Conservation (phyloP, 2,797 vertebrate species). For the Dendrocincla fuliginosa region DNA sequence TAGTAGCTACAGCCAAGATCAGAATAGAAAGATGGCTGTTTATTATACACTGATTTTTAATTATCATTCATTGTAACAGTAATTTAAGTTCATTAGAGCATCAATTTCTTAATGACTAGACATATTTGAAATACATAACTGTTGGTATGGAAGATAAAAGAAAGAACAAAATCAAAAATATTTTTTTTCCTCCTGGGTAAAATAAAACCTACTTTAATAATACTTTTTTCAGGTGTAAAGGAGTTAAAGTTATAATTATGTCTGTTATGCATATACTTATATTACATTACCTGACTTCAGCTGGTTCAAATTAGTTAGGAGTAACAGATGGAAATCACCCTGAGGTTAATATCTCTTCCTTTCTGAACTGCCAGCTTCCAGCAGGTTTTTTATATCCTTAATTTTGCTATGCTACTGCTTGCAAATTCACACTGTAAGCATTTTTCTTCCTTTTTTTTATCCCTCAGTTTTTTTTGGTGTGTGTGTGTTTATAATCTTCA, state of each 20-base stretch:
- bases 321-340: conserved; percentile 38
- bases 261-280: background rate
- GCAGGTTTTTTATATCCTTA: conserved; percentile 2
- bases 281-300: background rate
- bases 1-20: background rate
- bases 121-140: background rate
- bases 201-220: background rate
- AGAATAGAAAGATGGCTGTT: background rate
- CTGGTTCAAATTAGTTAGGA: background rate
- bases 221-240: background rate
- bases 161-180: background rate
- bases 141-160: background rate
- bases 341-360: conserved; percentile 32
- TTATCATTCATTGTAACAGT: background rate
- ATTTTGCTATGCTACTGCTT: background rate
- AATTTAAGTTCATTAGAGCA: background rate
- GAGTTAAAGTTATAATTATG: background rate
- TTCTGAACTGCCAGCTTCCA: conserved; percentile 12
- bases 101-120: background rate
- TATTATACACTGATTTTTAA: background rate
- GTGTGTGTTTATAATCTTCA: background rate
- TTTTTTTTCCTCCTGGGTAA: background rate
- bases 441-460: background rate
- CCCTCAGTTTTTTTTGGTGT: background rate
- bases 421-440: background rate